Base-by-base conservation (phyloP, 2,797 vertebrate genomes). In the Acestrorhynchus altus region DNA sequence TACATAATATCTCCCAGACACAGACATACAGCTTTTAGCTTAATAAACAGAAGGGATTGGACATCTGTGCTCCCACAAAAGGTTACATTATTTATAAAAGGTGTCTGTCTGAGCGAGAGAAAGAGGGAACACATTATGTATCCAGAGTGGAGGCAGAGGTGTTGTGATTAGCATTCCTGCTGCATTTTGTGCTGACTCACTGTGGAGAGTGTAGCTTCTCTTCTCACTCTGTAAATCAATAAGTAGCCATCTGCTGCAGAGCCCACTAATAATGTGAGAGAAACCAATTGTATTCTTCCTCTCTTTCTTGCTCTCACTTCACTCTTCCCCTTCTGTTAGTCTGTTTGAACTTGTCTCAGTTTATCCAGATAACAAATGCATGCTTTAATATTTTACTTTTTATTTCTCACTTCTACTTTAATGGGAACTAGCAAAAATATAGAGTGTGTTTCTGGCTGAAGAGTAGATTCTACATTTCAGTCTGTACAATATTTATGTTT, bases 221-320 rank as follows among this genome's bases (percentile, higher is more conserved):
- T 60, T 2, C 16, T 11, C 8, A 5, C 47, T 66, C 49, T 69
- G 52, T 46, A 65, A 76, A 79, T 79, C 77, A 76, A 79, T 79
- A 68, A 72, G 26, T 47, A 35, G 59, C 46, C 46, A 52, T n/a
- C 22, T 64, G 40, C 39, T 11, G 20, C 47, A 51, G 47, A 49
- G 47, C 54, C 26, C 47, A 72, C 26, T 76, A 59, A 47, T 71
- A 56, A 70, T 63, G 47, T 70, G 75, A n/a, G 56, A 42, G 44
- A 64, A 64, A 39, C 11, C 20, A 40, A 10, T 13, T 35, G 10
- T 9, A 24, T 11, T 75, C 70, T 67, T 12, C 13, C 56, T 31
- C 42, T 11, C 8, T 7, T 20, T 49, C 70, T 77, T 2, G n/a
- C n/a, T 8, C 39, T 51, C 44, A 79, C 81, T 54, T 54, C 0